Evolutionary conservation across 2,113 vertebrate genomes (phyloP).

Genomic region (Xiphophorus hellerii): DNA sequence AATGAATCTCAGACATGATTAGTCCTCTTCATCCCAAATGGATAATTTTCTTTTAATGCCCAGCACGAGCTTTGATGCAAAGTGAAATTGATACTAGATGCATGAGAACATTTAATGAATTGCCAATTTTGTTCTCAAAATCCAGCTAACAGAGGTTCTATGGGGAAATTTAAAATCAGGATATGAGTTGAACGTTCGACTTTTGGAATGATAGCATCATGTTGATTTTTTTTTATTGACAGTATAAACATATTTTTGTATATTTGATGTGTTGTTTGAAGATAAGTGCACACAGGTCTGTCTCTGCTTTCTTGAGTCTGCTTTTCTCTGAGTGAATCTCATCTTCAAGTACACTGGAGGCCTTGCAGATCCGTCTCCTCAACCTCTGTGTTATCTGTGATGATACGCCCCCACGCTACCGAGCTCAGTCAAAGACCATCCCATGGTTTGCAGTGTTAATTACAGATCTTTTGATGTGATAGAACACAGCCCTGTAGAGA

Average conservation of each 20-base stretch:
- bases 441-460: conserved; percentile 91
- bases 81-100: conserved; percentile 78
- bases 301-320: conserved; percentile 36
- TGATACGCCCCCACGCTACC: conserved; percentile 73
- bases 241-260: conserved; percentile 26
- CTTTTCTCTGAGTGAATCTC: conserved; percentile 31
- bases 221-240: conserved; percentile 41
- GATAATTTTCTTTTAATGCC: conserved; percentile 80
- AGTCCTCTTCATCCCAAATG: conserved; percentile 81
- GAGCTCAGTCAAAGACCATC: conserved; percentile 79
- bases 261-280: conserved; percentile 51
- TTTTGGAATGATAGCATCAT: conserved; percentile 29
- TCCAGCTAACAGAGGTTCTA: conserved; percentile 75
- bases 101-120: conserved; percentile 81
- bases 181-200: conserved; percentile 38
- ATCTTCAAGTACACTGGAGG: conserved; percentile 63
- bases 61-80: conserved; percentile 73
- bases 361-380: conserved; percentile 69
- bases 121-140: conserved; percentile 79
- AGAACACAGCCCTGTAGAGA: conserved; percentile 96
- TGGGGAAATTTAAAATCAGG: conserved; percentile 66
- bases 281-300: neutral
- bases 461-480: conserved; percentile 98
- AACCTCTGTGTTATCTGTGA: conserved; percentile 77
- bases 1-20: conserved; percentile 82